Evolutionary conservation across 2,888 invertebrate genomes (phyloP).

Genomic region (Congeria kusceri): DNA sequence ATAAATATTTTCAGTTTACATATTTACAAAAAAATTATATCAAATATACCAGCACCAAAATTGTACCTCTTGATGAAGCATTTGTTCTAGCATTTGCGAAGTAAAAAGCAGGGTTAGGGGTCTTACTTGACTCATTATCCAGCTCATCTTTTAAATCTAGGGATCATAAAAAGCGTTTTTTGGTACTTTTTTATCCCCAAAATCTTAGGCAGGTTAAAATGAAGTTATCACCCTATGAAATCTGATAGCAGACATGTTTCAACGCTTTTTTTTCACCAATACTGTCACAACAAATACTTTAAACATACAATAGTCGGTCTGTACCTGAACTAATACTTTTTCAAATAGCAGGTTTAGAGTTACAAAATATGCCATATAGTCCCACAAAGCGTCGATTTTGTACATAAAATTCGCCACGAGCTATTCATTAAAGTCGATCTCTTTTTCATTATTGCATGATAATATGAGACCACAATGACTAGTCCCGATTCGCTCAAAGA

Average conservation of each 20-base stretch:
- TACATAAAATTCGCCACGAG: slow-evolving; percentile 40
- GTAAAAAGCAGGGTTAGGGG: too few species aligned
- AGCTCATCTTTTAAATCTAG: too few species aligned
- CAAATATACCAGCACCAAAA: too few species aligned
- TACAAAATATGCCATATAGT: slow-evolving; percentile 26
- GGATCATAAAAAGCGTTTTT: too few species aligned
- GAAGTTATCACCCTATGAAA: slow-evolving; percentile 52
- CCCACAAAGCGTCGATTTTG: slow-evolving; percentile 47
- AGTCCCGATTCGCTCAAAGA: too few species aligned
- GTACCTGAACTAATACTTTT: slow-evolving; percentile 50
- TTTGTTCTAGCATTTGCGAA: too few species aligned
- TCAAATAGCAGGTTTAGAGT: slow-evolving; percentile 41
- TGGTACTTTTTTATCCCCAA: too few species aligned
- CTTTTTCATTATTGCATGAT: slow-evolving; percentile 46
- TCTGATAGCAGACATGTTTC: slow-evolving; percentile 30
- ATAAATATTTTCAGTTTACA: too few species aligned
- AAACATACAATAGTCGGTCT: slow-evolving; percentile 33
- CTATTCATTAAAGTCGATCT: slow-evolving; percentile 49
- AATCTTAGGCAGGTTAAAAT: slow-evolving; percentile 18
- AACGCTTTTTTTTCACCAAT: slow-evolving; percentile 34
- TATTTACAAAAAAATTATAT: too few species aligned
- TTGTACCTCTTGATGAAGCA: too few species aligned
- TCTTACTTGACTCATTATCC: too few species aligned
- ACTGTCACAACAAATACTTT: slow-evolving; percentile 35
- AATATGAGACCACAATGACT: slow-evolving; percentile 14